These are phyloP conservation scores for Silvanus unidentatus DNA, from an alignment of 2,888 invertebrate species.

Conservation along the genomic window DNA sequence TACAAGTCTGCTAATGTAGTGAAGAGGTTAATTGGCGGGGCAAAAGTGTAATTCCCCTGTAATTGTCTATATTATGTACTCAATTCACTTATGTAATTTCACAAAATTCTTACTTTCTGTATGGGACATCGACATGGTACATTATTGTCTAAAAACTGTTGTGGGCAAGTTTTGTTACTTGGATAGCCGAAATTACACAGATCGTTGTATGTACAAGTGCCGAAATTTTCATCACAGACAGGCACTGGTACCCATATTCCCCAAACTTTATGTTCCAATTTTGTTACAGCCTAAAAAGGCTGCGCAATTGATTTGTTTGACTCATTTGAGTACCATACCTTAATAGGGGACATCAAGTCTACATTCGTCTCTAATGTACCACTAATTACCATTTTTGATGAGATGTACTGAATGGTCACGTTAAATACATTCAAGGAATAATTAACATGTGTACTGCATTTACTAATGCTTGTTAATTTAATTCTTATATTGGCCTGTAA, in stretches of 20 bases:
- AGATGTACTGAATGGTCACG: too few relatives aligned
- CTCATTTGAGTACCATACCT: too few relatives aligned
- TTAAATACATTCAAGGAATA: too few relatives aligned
- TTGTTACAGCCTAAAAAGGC: constrained; percentile 17
- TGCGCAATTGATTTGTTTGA: background rate
- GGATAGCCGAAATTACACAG: constrained; percentile 26
- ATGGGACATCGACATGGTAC: constrained; percentile 33
- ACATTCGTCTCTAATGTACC: constrained; percentile 21
- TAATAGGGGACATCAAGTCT: constrained; percentile 22
- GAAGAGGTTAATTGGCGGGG: constrained; percentile 11
- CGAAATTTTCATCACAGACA: constrained; percentile 26
- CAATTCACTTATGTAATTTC: constrained; percentile 10
- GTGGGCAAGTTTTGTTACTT: constrained; percentile 21
- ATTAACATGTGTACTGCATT: too few relatives aligned
- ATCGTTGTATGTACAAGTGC: constrained; percentile 28
- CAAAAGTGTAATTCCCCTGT: constrained; percentile 30
- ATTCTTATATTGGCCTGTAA: too few relatives aligned
- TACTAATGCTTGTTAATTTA: too few relatives aligned
- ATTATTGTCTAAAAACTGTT: constrained; percentile 20
- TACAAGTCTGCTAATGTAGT: background rate
- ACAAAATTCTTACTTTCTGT: constrained; percentile 18
- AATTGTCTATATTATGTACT: background rate
- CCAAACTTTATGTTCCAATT: constrained; percentile 20
- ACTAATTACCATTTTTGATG: constrained; percentile 14
- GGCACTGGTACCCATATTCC: constrained; percentile 27